Evolutionary conservation across 2,888 invertebrate genomes (phyloP).

Genomic region (Himalopsyche japonica): DNA sequence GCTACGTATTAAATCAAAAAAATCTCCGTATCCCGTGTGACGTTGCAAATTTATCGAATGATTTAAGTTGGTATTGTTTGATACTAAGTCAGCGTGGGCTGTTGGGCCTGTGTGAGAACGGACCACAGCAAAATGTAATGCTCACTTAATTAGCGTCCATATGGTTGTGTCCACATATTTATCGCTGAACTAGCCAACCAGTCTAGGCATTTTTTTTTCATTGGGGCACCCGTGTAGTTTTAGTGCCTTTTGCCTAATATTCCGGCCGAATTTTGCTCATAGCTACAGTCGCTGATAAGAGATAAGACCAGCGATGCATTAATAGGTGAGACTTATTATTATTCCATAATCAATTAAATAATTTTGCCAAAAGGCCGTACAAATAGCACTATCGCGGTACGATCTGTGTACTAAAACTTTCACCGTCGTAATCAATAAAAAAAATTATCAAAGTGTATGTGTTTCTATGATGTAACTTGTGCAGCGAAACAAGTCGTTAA

Average conservation of each 20-base stretch:
- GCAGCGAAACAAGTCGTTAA: not conserved
- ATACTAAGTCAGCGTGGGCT: too few relatives aligned
- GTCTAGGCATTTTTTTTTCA: too few relatives aligned
- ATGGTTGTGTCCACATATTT: too few relatives aligned
- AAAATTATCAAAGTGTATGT: not conserved
- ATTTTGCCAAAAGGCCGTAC: not conserved
- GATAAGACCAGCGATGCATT: not conserved
- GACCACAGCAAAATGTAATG: too few relatives aligned
- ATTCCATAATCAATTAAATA: not conserved
- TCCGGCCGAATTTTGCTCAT: not conserved
- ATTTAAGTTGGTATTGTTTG: too few relatives aligned
- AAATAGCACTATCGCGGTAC: not conserved
- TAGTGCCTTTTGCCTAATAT: not conserved
- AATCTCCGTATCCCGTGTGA: too few relatives aligned
- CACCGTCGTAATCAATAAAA: not conserved
- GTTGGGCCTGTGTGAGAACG: too few relatives aligned
- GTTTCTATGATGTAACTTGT: not conserved
- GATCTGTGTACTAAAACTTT: not conserved
- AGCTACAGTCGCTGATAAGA: not conserved
- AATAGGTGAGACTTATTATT: not conserved
- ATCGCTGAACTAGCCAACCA: too few relatives aligned
- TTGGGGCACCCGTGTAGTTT: too few relatives aligned
- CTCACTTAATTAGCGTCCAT: too few relatives aligned
- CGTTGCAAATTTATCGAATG: too few relatives aligned
- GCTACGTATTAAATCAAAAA: too few relatives aligned